A percentile compares a stretch with the other conserved stretches of the same genome.
phyloP scores from a whole-genome alignment of 2,888 invertebrate species.

The Watsonalla cultraria region DNA sequence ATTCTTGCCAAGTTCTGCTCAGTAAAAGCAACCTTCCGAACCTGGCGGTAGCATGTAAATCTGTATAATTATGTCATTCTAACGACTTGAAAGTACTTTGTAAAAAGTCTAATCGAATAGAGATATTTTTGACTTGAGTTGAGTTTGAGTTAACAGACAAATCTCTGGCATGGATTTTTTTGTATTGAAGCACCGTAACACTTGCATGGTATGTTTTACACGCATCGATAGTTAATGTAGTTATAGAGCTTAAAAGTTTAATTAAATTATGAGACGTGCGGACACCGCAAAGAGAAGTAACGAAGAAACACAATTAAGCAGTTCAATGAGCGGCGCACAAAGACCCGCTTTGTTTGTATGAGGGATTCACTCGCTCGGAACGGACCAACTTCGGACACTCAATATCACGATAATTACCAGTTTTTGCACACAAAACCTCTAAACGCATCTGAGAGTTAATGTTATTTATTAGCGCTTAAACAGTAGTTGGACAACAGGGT shows the following conservation, averaged over 20 bases:
- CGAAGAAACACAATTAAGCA: slow-evolving; percentile 68
- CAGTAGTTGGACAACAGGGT: slow-evolving; percentile 51
- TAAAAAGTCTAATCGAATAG: no score
- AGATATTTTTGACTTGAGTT: no score
- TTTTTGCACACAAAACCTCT: background rate
- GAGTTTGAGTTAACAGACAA: no score
- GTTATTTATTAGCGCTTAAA: slow-evolving; percentile 58
- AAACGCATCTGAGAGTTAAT: slow-evolving; percentile 23
- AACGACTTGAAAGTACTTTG: no score
- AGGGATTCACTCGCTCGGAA: slow-evolving; percentile 47
- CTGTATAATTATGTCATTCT: no score
- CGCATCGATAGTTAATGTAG: no score
- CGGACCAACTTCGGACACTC: slow-evolving; percentile 32
- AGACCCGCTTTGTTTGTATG: slow-evolving; percentile 60
- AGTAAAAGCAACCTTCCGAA: no score
- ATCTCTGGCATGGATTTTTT: no score
- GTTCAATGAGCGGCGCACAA: slow-evolving; percentile 65
- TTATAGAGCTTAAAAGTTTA: slow-evolving; percentile 36
- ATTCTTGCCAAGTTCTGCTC: no score
- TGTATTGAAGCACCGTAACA: no score
- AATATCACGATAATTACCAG: slow-evolving; percentile 5
- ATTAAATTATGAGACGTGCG: slow-evolving; percentile 52
- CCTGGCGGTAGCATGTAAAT: no score
- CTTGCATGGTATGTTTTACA: no score
- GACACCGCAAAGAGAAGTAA: slow-evolving; percentile 47